Conservation (phyloP, 2,888 invertebrate genomes). For the Euplagia quadripunctaria region DNA sequence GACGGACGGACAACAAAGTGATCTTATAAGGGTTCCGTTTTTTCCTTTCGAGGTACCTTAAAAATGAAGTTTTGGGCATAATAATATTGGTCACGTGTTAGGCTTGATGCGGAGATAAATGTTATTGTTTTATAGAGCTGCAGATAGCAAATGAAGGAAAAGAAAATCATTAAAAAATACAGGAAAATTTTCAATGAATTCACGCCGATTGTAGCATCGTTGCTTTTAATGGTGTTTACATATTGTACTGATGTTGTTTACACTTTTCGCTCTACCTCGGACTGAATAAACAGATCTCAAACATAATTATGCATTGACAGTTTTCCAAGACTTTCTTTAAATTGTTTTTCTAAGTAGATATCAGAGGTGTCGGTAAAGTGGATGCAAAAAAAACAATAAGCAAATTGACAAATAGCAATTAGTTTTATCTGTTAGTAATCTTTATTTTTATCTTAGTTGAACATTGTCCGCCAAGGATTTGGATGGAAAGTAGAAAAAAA, state of each 20-base stretch:
- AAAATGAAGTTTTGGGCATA: too few relatives aligned
- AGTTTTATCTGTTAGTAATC: too few relatives aligned
- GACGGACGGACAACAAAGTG: too few relatives aligned
- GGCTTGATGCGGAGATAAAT: too few relatives aligned
- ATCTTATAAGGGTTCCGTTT: too few relatives aligned
- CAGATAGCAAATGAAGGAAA: background rate
- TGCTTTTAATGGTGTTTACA: conserved; percentile 5
- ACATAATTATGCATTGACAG: conserved; percentile 2
- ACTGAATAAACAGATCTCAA: background rate
- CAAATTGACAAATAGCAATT: too few relatives aligned
- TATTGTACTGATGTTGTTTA: conserved; percentile 8
- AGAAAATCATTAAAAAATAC: background rate
- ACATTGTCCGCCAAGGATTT: too few relatives aligned
- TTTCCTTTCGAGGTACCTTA: too few relatives aligned
- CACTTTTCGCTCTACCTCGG: background rate
- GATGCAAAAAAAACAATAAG: background rate
- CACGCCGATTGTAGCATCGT: background rate
- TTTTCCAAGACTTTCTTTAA: background rate
- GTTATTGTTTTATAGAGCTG: background rate
- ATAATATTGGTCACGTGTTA: too few relatives aligned
- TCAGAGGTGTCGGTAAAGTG: background rate
- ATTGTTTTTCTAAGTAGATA: background rate
- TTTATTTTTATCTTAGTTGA: too few relatives aligned
- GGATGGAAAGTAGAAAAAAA: too few relatives aligned
- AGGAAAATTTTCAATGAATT: conserved; percentile 18